These are phyloP conservation scores for Odontomachus brunneus DNA, from an alignment of 1,140 invertebrate genomes.

Conservation along the genomic window DNA sequence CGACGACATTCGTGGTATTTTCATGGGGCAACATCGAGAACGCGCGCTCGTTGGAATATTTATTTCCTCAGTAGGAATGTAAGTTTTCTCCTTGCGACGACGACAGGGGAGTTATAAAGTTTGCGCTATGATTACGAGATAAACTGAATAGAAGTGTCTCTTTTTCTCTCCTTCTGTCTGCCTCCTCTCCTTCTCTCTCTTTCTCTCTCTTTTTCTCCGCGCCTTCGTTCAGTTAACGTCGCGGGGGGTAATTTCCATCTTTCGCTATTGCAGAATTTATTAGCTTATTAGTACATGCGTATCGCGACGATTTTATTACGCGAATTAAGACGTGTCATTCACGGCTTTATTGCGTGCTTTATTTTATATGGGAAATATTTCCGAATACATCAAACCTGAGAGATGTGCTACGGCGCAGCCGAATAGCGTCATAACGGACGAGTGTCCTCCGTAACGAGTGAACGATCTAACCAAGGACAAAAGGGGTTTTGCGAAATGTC, in stretches of 20 bases:
- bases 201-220: too few relatives aligned
- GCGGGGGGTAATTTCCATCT: neutral
- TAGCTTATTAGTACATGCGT: neutral
- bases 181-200: too few relatives aligned
- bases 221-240: conserved; percentile 3
- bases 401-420: neutral
- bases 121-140: conserved; percentile 29
- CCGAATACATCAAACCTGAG: neutral
- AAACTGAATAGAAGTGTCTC: conserved; percentile 7
- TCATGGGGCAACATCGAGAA: conserved; percentile 43
- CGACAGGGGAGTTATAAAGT: neutral
- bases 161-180: neutral
- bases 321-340: neutral
- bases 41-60: conserved; percentile 20
- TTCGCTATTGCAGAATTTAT: neutral
- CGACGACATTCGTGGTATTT: conserved; percentile 27
- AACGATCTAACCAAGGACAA: neutral
- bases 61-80: conserved; percentile 21
- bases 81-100: neutral
- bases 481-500: neutral
- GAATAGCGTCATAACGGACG: neutral
- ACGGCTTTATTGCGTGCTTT: neutral
- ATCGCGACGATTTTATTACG: neutral
- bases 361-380: neutral
- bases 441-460: neutral